Percentiles rank a stretch among this genome's conserved stretches.
Conservation (phyloP, 2,888 invertebrate genomes). For the Malacosoma neustria region DNA sequence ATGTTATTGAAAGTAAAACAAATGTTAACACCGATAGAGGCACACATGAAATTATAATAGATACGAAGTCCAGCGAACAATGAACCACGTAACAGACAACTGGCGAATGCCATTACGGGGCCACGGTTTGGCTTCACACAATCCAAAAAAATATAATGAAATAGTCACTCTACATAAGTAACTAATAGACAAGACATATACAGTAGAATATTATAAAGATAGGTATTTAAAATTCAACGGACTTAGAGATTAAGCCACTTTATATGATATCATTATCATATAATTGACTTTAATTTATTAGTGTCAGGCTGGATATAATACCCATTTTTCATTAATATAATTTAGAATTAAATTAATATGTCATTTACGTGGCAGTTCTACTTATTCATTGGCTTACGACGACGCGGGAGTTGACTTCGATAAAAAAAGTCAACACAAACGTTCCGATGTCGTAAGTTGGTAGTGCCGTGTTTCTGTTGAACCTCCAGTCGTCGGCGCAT, state of each 20-base stretch:
- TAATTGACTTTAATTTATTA: no score
- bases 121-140: slow-evolving; percentile 21
- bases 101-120: slow-evolving; percentile 42
- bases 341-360: no score
- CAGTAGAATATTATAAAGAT: no score
- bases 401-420: slow-evolving; percentile 34
- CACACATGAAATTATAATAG: neutral
- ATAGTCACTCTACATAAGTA: slow-evolving; percentile 4
- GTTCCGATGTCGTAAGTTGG: slow-evolving; percentile 29
- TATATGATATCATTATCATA: no score
- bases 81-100: neutral
- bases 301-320: no score
- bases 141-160: slow-evolving; percentile 18
- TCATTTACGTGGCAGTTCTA: neutral
- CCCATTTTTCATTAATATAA: no score
- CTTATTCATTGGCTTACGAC: slow-evolving; percentile 1
- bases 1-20: no score
- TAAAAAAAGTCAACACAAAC: slow-evolving; percentile 45
- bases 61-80: neutral
- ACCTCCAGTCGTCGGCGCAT: slow-evolving; percentile 20
- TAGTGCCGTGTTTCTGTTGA: slow-evolving; percentile 34
- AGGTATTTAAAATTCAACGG: no score
- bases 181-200: slow-evolving; percentile 7
- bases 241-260: no score
- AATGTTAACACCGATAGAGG: neutral